Conservation (phyloP, 2,113 vertebrate genomes). For the Perccottus glenii region DNA sequence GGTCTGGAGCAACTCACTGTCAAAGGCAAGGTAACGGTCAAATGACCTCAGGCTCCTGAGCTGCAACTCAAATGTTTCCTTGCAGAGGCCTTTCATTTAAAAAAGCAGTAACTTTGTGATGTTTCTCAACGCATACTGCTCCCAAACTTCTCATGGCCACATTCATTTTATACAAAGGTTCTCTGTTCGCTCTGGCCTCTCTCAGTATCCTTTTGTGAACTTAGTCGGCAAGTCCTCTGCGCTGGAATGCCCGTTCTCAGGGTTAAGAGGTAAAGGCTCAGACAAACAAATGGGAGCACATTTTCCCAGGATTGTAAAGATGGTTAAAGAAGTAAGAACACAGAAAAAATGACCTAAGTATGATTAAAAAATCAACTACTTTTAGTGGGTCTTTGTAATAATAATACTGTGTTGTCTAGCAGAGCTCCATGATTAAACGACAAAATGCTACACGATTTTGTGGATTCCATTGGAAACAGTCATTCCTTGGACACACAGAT, state of each 20-base stretch:
- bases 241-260: slow-evolving; percentile 75
- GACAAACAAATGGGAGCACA: slow-evolving; percentile 30
- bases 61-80: slow-evolving; percentile 45
- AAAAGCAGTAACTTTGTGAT: slow-evolving; percentile 73
- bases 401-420: too few species aligned
- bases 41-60: slow-evolving; percentile 30
- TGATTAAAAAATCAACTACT: background rate
- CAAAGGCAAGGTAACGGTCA: slow-evolving; percentile 32
- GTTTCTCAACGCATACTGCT: slow-evolving; percentile 71
- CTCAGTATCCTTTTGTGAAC: slow-evolving; percentile 80
- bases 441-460: background rate
- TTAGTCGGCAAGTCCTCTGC: slow-evolving; percentile 71
- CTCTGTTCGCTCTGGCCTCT: slow-evolving; percentile 76
- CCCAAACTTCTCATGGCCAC: slow-evolving; percentile 77
- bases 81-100: slow-evolving; percentile 36
- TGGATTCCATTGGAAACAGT: slow-evolving; percentile 1
- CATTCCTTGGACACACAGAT: background rate
- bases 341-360: slow-evolving; percentile 15
- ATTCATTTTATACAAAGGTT: slow-evolving; percentile 79
- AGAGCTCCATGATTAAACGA: too few species aligned
- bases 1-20: slow-evolving; percentile 16
- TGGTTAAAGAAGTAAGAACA: slow-evolving; percentile 14
- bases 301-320: slow-evolving; percentile 48
- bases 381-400: too few species aligned
- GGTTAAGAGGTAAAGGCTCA: slow-evolving; percentile 68